phyloP scores from a whole-genome alignment of 2,888 invertebrate genomes.

The Nemotelus nigrinus region DNA sequence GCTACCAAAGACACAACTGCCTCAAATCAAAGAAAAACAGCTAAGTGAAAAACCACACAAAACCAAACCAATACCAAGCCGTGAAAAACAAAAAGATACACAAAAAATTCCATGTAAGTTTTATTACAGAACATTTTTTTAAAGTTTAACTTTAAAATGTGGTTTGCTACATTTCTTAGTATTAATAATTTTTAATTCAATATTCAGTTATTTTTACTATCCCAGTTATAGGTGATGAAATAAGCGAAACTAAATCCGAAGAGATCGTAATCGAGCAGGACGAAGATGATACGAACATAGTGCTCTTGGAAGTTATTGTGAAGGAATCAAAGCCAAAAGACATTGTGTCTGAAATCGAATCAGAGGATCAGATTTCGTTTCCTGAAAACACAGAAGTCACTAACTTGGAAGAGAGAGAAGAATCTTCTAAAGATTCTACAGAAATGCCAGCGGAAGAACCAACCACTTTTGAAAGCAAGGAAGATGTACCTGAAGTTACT shows the following conservation, averaged over 20 bases:
- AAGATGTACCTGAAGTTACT: slow-evolving; percentile 46
- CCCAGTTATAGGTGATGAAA: not conserved
- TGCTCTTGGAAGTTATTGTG: slow-evolving; percentile 41
- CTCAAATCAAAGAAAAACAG: slow-evolving; percentile 48
- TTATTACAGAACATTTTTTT: not conserved
- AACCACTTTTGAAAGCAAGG: slow-evolving; percentile 44
- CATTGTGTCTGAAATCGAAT: not conserved
- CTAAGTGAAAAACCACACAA: slow-evolving; percentile 59
- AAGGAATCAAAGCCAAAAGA: not conserved
- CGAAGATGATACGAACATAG: slow-evolving; percentile 50
- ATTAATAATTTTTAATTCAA: not conserved
- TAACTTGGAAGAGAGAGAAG: slow-evolving; percentile 53
- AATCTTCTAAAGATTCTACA: slow-evolving; percentile 37
- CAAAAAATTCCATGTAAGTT: slow-evolving; percentile 42
- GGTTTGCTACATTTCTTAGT: not conserved
- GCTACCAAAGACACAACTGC: slow-evolving; percentile 52
- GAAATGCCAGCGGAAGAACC: not conserved
- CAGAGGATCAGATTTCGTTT: not conserved
- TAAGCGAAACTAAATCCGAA: too few relatives aligned
- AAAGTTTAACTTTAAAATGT: not conserved
- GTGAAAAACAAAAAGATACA: slow-evolving; percentile 60
- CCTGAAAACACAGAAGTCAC: slow-evolving; percentile 23
- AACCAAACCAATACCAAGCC: slow-evolving; percentile 64
- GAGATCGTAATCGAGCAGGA: not conserved
- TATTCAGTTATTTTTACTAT: not conserved